phyloP scores from a whole-genome alignment of 1,140 invertebrate species.

The Drosophila kikkawai region DNA sequence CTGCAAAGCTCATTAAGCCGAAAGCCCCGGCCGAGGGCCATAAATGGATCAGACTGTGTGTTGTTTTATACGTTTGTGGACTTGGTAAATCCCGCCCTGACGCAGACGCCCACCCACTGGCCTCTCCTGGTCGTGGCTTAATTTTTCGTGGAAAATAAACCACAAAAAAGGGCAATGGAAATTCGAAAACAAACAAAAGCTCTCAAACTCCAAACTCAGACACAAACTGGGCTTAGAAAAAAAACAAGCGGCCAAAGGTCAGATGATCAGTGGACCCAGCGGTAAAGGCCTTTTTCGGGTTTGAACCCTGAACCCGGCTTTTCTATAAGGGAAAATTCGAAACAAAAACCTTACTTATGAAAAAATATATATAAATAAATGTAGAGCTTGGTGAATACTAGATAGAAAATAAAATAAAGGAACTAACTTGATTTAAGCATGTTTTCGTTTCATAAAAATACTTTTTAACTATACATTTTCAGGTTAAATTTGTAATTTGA shows the following conservation, averaged over 20 bases:
- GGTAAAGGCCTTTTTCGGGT: constrained; percentile 1
- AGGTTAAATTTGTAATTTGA: no score
- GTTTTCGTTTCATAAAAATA: no score
- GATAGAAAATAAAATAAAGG: no score
- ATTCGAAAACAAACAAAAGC: constrained; percentile 23
- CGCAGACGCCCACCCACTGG: constrained; percentile 10
- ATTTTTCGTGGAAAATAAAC: constrained; percentile 1
- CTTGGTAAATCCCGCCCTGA: background rate
- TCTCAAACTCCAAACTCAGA: constrained; percentile 11
- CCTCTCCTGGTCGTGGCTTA: background rate
- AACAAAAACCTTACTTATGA: background rate
- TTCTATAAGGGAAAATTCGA: background rate
- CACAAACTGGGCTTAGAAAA: constrained; percentile 11
- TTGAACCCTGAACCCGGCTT: background rate
- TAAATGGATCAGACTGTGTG: constrained; percentile 27
- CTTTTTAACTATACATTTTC: no score
- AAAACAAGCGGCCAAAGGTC: constrained; percentile 46
- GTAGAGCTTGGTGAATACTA: background rate
- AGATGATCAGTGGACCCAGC: constrained; percentile 15
- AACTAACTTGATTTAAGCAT: background rate
- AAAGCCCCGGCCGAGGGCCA: background rate
- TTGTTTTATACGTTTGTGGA: background rate
- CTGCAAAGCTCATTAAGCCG: constrained; percentile 37
- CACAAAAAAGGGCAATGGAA: constrained; percentile 21
- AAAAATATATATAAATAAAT: background rate